Evolutionary conservation across 2,797 vertebrate genomes (phyloP), one percentile per base, ranked within the genome.

Genomic region (Lutjanus campechanus): DNA sequence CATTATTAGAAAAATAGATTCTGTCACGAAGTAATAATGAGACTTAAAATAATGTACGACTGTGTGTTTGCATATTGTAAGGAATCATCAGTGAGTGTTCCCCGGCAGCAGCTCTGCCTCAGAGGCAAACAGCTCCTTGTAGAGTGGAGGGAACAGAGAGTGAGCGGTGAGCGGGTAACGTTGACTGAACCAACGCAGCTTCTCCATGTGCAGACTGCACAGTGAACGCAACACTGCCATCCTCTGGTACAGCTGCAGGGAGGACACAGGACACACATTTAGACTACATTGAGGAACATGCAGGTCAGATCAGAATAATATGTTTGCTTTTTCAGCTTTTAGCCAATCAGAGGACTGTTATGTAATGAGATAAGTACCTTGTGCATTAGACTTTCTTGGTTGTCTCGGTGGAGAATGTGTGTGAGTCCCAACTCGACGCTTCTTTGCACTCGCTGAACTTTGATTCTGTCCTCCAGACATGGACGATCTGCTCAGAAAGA

Each of bases 81-180:
- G 25, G 43, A 56, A 46, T 75, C n/a, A 50, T 92, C 88, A 96
- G 74, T 92, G 93, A 56, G 86, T 78, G 68, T 82, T 83, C 84
- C 92, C 88, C 0, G 93, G 90, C 76, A 90, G 89, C 54, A 83
- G 78, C 73, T 97, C 97, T 0, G 89, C 74, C 72, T 98, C 97
- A 4, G 95, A 94, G 81, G 95, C 91, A 25, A 99, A 98, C 79
- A 98, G 96, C 89, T 98, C 98, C 69, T 96, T 97, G 95, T 99
- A 98, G 73, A 99, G 97, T 0, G 97, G 97, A 10, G 98, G 98
- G 84, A 96, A 96, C 66, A 95, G 88, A 0, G 94, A 92, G 89
- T 94, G 93, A 49, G 93, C 94, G 0, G 93, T 95, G 80, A 94
- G 92, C 0, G 96, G 95, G 77, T 94, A 94, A 17, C 92, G 92